Base-by-base conservation (phyloP, 2,113 vertebrate species). In the Lanius collurio region DNA sequence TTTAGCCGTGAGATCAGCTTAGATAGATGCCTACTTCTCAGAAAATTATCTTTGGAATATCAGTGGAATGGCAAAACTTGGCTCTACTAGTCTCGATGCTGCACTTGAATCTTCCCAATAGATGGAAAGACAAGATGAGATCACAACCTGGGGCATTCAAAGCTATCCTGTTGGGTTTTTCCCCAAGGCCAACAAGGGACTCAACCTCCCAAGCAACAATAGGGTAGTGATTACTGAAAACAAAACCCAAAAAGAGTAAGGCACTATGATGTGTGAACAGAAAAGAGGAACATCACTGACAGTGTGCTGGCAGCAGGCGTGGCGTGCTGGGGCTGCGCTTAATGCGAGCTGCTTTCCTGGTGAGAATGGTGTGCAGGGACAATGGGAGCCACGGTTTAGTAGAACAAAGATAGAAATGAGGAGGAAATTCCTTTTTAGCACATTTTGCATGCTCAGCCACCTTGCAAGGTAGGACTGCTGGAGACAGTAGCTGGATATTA, bases 341-440 rank as follows among this genome's bases (percentile, higher is more conserved):
- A 15, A 60, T 49, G 26, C 0, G 0, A 83, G 70, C 50, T 87
- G 50, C 44, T 13, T 63, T 83, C 82, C 84, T 70, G 21, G 12
- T 50, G 50, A 53, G 77, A n/a, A 74, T 18, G 44, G 64, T 49
- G 44, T 19, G 1, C 31, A 15, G 79, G 70, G 77, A 57, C 52
- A 19, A 37, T 83, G 70, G 46, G 88, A 88, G 55, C 47, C 28
- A 4, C 18, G 37, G 70, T 27, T 94, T 46, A 76, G n/a, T 39
- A 26, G 88, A 83, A 87, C 30, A 65, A 82, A 90, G 60, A 73
- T 79, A 67, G 52, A 95, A 95, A 87, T 94, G 88, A 93, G 37
- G 20, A 96, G 89, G 85, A 95, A 92, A 78, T 95, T 88, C 75
- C 59, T 70, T 93, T 71, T 93, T 90, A 94, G 82, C 81, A 90